These are phyloP conservation scores for Aptenodytes patagonicus DNA, from an alignment of 2,113 vertebrate genomes.

Conservation along the genomic window DNA sequence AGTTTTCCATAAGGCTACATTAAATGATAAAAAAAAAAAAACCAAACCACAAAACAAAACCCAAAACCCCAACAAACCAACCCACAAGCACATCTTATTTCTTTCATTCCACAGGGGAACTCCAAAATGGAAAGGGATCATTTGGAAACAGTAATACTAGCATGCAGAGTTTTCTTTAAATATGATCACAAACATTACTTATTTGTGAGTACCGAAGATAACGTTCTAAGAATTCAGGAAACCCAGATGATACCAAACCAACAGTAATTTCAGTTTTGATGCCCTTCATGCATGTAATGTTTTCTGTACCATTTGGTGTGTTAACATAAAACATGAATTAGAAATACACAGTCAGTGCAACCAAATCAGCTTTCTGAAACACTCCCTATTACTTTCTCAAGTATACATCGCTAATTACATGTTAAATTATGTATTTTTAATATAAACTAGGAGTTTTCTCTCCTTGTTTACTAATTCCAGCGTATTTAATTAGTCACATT, in stretches of 20 bases:
- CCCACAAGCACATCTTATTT: neutral
- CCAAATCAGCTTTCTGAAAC: neutral
- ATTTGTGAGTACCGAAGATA: neutral
- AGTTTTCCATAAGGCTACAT: neutral
- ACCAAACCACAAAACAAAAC: neutral
- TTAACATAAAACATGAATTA: conserved; percentile 23
- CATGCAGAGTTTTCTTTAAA: neutral
- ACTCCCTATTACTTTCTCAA: neutral
- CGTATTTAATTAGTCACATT: neutral
- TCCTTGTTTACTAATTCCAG: neutral
- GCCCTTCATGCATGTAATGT: neutral
- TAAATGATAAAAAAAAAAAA: neutral
- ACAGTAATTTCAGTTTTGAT: neutral
- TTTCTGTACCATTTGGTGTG: neutral
- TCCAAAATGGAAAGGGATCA: neutral
- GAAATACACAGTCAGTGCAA: neutral
- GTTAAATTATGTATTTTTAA: neutral
- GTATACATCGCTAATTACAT: neutral
- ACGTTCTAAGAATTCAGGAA: neutral
- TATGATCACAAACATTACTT: neutral
- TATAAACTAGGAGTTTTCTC: neutral
- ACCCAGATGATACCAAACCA: neutral
- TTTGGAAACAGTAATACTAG: neutral
- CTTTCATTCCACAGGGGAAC: neutral
- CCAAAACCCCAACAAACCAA: neutral